Conservation (phyloP, 2,797 vertebrate species). For the Hybognathus amarus region DNA sequence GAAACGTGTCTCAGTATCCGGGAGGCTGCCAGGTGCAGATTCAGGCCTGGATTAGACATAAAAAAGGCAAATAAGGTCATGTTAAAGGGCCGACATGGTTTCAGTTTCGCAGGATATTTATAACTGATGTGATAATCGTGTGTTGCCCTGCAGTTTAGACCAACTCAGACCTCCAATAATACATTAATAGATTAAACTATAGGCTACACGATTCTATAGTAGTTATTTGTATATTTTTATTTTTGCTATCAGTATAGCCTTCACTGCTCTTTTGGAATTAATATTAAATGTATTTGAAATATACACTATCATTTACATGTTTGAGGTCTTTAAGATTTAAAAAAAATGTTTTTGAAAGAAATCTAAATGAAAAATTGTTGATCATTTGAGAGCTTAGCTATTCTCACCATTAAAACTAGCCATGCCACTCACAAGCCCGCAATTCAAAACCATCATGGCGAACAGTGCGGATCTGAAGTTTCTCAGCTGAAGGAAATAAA, state of each 20-base stretch:
- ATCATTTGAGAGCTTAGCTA: too few species aligned
- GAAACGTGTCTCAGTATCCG: not conserved
- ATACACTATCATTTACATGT: too few species aligned
- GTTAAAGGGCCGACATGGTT: not conserved
- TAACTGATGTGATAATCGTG: not conserved
- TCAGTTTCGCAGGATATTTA: constrained; percentile 24
- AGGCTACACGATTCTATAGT: not conserved
- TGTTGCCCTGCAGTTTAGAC: not conserved
- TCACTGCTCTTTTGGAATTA: not conserved
- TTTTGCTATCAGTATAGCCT: not conserved
- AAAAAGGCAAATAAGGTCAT: not conserved
- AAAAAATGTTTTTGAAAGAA: too few species aligned
- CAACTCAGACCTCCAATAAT: too few species aligned
- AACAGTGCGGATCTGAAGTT: too few species aligned
- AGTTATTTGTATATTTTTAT: not conserved
- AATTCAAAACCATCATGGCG: too few species aligned
- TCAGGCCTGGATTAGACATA: not conserved
- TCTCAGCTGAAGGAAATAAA: too few species aligned
- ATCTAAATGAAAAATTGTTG: too few species aligned
- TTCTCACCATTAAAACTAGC: too few species aligned
- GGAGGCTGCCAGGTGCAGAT: constrained; percentile 7
- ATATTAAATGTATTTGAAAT: not conserved
- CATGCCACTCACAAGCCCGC: too few species aligned
- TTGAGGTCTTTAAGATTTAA: too few species aligned
- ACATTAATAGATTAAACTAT: not conserved